Conservation (phyloP, 2,113 vertebrate species). For the Anguilla rostrata region DNA sequence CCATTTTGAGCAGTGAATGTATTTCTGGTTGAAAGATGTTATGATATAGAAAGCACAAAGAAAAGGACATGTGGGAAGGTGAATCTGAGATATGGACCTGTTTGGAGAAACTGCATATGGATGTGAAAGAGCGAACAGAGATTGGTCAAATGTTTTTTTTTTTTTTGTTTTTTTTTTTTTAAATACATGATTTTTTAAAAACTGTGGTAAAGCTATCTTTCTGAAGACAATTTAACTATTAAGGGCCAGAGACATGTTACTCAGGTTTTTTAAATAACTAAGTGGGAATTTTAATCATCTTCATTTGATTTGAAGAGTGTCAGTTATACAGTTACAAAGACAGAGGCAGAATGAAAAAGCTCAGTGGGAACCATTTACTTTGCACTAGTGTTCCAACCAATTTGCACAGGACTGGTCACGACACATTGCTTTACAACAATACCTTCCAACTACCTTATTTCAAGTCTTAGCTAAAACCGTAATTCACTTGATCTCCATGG, state of each 20-base stretch:
- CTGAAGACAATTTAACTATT: neutral
- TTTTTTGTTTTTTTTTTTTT: neutral
- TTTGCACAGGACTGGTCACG: constrained; percentile 47
- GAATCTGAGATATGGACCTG: neutral
- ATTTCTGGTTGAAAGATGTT: neutral
- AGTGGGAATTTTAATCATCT: neutral
- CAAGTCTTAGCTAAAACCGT: constrained; percentile 46
- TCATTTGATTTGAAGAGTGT: constrained; percentile 20
- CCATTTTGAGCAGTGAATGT: neutral
- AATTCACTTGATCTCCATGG: constrained; percentile 46
- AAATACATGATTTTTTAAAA: neutral
- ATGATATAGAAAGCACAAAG: neutral
- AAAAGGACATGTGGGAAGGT: neutral
- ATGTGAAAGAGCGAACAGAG: neutral
- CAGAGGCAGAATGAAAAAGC: constrained; percentile 51
- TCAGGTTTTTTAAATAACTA: neutral
- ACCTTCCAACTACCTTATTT: constrained; percentile 36
- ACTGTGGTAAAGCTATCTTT: constrained; percentile 60
- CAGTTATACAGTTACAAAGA: constrained; percentile 30
- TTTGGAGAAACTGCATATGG: neutral
- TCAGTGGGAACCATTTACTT: constrained; percentile 68
- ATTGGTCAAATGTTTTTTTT: neutral
- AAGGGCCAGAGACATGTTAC: neutral
- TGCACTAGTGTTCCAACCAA: constrained; percentile 68
- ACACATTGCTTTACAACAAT: constrained; percentile 57